A percentile compares a stretch with the other conserved stretches of the same genome.
Conservation (phyloP, 2,888 invertebrate species). For the Volucella inflata region DNA sequence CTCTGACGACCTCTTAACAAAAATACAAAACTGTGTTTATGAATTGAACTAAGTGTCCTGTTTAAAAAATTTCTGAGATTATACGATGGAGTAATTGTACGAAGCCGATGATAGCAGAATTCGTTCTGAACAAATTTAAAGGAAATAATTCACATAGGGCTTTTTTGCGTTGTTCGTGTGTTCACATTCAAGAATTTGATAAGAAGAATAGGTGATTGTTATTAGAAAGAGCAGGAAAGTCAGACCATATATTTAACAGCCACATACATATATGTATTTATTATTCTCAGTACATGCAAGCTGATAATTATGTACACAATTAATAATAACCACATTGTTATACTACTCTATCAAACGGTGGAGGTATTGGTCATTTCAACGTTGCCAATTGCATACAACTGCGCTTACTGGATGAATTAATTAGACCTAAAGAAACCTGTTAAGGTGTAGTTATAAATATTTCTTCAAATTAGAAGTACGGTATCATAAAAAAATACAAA, state of each 20-base stretch:
- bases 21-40: conserved; percentile 75
- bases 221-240: conserved; percentile 46
- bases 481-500: conserved; percentile 77
- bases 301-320: conserved; percentile 53
- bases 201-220: conserved; percentile 15
- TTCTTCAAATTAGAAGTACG: conserved; percentile 89
- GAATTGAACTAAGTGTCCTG: conserved; percentile 78
- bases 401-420: conserved; percentile 77
- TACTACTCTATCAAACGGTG: conserved; percentile 32
- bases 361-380: conserved; percentile 43
- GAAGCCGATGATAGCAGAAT: conserved; percentile 78
- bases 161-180: conserved; percentile 53
- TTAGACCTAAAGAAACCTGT: too few relatives aligned
- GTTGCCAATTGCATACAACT: conserved; percentile 60
- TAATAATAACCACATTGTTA: conserved; percentile 62
- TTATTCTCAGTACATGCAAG: conserved; percentile 73
- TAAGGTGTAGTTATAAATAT: conserved; percentile 86
- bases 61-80: conserved; percentile 78
- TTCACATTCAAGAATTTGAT: conserved; percentile 38
- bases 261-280: conserved; percentile 65
- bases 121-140: conserved; percentile 68
- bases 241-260: conserved; percentile 75
- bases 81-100: conserved; percentile 78
- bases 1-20: conserved; percentile 13
- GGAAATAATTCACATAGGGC: conserved; percentile 56